A percentile compares a stretch with the other conserved stretches of the same genome.
Conservation (phyloP, 2,113 vertebrate species). For the Typhlomys cinereus region DNA sequence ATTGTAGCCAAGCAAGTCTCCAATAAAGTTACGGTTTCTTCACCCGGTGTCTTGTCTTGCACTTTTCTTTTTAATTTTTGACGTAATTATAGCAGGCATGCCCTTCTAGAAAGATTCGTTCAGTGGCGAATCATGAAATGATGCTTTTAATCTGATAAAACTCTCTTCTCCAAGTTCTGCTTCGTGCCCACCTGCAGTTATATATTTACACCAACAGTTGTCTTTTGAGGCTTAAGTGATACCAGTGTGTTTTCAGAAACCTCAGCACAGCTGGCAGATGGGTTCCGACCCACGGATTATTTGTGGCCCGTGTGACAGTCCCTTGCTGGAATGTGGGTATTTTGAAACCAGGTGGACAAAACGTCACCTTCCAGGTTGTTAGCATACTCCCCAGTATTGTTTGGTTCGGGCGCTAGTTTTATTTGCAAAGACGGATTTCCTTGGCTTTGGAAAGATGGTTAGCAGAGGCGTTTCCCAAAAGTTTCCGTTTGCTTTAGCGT, state of each 20-base stretch:
- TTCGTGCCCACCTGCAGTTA: background rate
- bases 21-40: constrained; percentile 98
- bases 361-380: background rate
- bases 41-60: constrained; percentile 68
- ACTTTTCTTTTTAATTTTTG: background rate
- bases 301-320: background rate
- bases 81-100: background rate
- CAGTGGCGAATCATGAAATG: background rate
- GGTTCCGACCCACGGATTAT: background rate
- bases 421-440: background rate
- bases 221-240: background rate
- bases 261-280: background rate
- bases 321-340: background rate
- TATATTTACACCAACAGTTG: too few species aligned
- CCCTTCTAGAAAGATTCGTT: background rate
- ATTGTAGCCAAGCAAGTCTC: constrained; percentile 96
- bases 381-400: background rate
- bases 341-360: background rate
- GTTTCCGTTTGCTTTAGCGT: too few species aligned
- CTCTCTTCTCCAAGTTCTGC: background rate
- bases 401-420: background rate
- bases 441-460: background rate
- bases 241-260: background rate
- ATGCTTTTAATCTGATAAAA: background rate
- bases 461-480: background rate